A percentile compares a stretch with the other conserved stretches of the same genome.
These are phyloP conservation scores for Cephalotes varians DNA, from an alignment of 2,888 invertebrate genomes.

Conservation along the genomic window DNA sequence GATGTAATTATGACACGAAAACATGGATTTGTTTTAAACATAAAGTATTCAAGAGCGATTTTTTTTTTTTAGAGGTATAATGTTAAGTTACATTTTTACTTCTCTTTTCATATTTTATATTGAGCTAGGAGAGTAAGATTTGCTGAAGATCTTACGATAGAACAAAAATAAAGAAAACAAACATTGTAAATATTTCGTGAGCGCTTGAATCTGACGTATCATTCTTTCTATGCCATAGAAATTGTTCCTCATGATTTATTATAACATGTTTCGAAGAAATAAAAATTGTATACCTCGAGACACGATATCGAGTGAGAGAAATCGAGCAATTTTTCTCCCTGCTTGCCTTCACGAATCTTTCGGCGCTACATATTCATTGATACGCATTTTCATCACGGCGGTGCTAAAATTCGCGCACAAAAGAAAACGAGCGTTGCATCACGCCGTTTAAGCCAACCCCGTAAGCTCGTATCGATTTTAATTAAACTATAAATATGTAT, in stretches of 20 bases:
- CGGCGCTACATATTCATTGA: slow-evolving; percentile 39
- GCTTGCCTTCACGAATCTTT: not conserved
- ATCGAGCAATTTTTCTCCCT: not conserved
- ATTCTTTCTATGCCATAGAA: not conserved
- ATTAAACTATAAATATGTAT: slow-evolving; percentile 54
- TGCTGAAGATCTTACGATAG: not conserved
- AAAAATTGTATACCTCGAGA: not conserved
- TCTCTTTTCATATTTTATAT: not conserved
- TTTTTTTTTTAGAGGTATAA: not conserved
- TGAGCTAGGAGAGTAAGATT: not conserved
- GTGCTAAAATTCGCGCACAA: slow-evolving; percentile 33
- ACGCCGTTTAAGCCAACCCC: slow-evolving; percentile 33
- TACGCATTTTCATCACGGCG: slow-evolving; percentile 39
- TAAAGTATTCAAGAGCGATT: not conserved
- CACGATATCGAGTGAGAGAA: slow-evolving; percentile 2
- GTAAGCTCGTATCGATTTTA: slow-evolving; percentile 51
- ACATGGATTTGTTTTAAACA: not conserved
- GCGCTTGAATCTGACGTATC: not conserved
- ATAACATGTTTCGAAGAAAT: not conserved
- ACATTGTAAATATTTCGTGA: not conserved
- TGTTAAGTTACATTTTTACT: not conserved
- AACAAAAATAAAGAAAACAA: not conserved
- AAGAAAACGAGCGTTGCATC: slow-evolving; percentile 41
- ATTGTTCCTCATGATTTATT: not conserved
- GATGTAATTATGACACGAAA: not conserved